These are phyloP conservation scores for Chelonoidis abingdonii DNA, from an alignment of 2,113 vertebrate genomes.

Conservation along the genomic window DNA sequence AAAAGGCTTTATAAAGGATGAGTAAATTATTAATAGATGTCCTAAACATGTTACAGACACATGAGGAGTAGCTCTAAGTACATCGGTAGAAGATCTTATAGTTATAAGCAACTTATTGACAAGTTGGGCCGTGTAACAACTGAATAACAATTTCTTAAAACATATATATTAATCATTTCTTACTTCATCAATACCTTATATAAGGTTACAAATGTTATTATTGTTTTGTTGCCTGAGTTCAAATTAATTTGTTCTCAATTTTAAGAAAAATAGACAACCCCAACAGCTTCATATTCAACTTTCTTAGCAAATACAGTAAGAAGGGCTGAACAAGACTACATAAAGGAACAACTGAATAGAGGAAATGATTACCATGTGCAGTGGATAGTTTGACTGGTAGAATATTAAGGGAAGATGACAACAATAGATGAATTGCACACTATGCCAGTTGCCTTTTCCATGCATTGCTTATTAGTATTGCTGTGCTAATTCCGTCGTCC, in stretches of 20 bases:
- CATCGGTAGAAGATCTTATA: neutral
- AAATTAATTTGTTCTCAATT: conserved; percentile 33
- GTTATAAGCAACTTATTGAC: neutral
- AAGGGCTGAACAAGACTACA: conserved; percentile 38
- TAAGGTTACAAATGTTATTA: conserved; percentile 27
- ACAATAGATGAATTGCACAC: conserved; percentile 47
- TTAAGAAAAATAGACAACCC: conserved; percentile 20
- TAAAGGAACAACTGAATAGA: conserved; percentile 44
- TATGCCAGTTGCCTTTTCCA: conserved; percentile 21
- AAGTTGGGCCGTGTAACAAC: neutral
- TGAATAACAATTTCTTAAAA: conserved; percentile 27
- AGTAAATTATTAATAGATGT: neutral
- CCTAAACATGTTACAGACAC: neutral
- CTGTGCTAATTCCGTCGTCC: conserved; percentile 4
- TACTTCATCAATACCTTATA: conserved; percentile 34
- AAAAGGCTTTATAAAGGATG: neutral
- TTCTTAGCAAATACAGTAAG: conserved; percentile 33
- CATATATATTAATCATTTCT: neutral
- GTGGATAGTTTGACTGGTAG: conserved; percentile 18
- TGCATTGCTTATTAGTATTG: neutral
- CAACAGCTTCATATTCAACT: conserved; percentile 7
- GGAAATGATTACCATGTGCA: conserved; percentile 64
- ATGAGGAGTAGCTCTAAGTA: neutral
- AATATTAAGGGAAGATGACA: conserved; percentile 47
- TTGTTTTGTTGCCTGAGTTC: neutral